Evolutionary conservation across 2,797 vertebrate species (phyloP).

Genomic region (Gallirallus australis): DNA sequence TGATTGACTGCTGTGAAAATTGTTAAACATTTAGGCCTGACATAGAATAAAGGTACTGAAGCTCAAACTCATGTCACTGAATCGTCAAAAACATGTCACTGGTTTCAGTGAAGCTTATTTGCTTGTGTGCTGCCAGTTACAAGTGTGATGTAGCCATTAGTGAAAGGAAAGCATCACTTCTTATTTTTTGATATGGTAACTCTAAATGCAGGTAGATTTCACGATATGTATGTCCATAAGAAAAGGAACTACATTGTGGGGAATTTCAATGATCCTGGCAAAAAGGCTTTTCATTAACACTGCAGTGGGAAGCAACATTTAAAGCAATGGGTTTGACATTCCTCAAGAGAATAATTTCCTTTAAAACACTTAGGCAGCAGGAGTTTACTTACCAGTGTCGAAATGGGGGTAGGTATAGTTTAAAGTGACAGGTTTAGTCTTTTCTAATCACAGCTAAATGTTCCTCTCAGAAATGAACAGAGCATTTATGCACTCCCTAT

Average conservation of each 20-base stretch:
- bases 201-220: background rate
- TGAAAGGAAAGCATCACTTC: background rate
- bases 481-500: background rate
- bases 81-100: background rate
- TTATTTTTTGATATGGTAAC: background rate
- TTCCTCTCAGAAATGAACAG: background rate
- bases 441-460: background rate
- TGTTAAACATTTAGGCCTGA: conserved; percentile 3
- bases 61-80: background rate
- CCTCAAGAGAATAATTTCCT: background rate
- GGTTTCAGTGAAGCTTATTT: background rate
- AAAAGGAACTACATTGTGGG: background rate
- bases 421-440: background rate
- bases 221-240: background rate
- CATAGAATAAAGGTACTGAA: background rate
- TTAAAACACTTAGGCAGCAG: background rate
- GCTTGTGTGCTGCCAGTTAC: background rate
- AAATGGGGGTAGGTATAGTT: background rate
- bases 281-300: background rate
- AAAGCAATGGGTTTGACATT: background rate
- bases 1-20: conserved; percentile 10
- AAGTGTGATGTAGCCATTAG: background rate
- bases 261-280: background rate
- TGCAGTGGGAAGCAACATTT: background rate
- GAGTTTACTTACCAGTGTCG: background rate